These are phyloP conservation scores for Shinisaurus crocodilurus DNA, from an alignment of 2,113 vertebrate genomes.

Conservation along the genomic window DNA sequence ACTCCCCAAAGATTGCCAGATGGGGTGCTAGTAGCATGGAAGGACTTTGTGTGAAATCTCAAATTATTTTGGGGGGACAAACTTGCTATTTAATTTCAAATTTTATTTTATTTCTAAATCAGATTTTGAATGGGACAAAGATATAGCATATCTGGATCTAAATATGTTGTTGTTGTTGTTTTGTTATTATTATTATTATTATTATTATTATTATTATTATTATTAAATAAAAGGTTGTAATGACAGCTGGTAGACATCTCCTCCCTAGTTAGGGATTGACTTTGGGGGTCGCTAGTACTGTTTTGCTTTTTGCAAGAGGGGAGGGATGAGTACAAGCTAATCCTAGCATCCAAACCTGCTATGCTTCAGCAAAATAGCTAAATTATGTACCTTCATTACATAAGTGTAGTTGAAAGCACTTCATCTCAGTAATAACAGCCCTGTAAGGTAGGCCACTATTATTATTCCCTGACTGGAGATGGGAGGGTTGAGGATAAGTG, in stretches of 20 bases:
- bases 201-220: too few relatives aligned
- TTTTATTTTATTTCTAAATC: not conserved
- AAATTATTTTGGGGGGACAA: not conserved
- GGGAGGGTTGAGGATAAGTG: too few relatives aligned
- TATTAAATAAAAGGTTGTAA: too few relatives aligned
- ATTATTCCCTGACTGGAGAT: not conserved
- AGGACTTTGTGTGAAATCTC: not conserved
- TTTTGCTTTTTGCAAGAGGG: not conserved
- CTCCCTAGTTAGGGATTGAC: not conserved
- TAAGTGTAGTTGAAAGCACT: not conserved
- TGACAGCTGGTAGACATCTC: too few relatives aligned
- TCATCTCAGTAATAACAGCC: not conserved
- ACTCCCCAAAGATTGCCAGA: not conserved
- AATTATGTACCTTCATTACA: too few relatives aligned
- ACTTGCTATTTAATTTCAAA: not conserved
- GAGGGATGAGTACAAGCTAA: too few relatives aligned
- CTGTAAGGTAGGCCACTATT: not conserved
- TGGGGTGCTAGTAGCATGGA: not conserved
- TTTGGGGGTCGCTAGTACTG: not conserved
- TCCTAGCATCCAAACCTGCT: not conserved
- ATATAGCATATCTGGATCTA: not conserved
- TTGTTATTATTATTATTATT: too few relatives aligned
- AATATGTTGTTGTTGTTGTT: too few relatives aligned
- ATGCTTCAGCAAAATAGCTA: not conserved
- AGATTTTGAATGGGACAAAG: not conserved